Evolutionary conservation across 1,140 invertebrate genomes (phyloP).

Genomic region (Armadillidium nasatum): DNA sequence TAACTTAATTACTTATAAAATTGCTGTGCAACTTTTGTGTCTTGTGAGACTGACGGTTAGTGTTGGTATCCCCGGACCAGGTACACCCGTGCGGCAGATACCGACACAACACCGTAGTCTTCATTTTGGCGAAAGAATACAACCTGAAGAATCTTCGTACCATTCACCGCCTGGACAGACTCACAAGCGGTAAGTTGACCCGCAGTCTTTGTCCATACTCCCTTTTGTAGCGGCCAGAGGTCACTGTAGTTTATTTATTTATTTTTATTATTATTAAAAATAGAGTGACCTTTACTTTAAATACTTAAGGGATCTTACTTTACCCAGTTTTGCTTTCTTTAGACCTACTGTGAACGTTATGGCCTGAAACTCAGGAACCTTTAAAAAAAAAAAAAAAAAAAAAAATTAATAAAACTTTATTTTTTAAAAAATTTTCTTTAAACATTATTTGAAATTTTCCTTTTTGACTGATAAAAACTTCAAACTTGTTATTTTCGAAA

Average conservation of each 20-base stretch:
- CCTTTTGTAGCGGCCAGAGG: background rate
- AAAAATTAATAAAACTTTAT: no score
- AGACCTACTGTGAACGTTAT: no score
- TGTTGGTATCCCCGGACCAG: constrained; percentile 52
- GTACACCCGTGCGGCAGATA: constrained; percentile 96
- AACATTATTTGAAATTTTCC: no score
- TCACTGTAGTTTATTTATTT: background rate
- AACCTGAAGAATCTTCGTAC: constrained; percentile 89
- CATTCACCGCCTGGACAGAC: constrained; percentile 63
- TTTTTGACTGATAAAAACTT: no score
- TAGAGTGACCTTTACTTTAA: no score
- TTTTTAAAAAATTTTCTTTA: no score
- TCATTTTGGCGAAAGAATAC: constrained; percentile 93
- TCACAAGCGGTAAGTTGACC: constrained; percentile 56
- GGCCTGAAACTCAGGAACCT: no score
- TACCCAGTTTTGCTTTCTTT: no score
- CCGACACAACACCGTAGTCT: constrained; percentile 91
- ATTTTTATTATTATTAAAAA: no score
- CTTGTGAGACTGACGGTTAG: constrained; percentile 20
- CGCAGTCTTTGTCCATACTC: background rate
- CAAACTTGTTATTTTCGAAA: no score
- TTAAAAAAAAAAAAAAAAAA: no score
- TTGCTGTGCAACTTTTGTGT: constrained; percentile 8
- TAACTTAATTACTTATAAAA: background rate
- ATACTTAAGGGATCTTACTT: no score